Percentiles rank a stretch among this genome's conserved stretches.
Conservation (phyloP, 2,113 vertebrate species). For the Vidua chalybeata region DNA sequence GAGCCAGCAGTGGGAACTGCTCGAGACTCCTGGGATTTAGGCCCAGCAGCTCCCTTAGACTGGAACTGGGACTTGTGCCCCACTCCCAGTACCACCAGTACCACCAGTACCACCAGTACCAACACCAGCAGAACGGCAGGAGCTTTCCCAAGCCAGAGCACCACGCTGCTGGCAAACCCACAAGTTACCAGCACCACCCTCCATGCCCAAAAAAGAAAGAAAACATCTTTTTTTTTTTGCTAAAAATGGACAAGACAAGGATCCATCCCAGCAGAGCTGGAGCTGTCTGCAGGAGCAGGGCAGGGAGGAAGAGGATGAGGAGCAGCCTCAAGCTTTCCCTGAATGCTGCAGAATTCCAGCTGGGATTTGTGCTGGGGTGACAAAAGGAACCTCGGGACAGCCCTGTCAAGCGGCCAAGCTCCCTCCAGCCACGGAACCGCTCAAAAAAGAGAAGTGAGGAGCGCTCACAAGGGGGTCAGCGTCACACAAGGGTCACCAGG, state of each 20-base stretch:
- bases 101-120: background rate
- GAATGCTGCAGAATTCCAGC: too few relatives aligned
- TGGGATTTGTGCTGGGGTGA: too few relatives aligned
- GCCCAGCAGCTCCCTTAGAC: too few relatives aligned
- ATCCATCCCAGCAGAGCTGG: background rate
- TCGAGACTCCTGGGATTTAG: too few relatives aligned
- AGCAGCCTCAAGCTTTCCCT: too few relatives aligned
- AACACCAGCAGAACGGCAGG: background rate
- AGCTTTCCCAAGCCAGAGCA: background rate
- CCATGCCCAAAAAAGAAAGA: fast-evolving
- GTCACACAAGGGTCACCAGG: background rate
- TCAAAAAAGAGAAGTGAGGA: too few relatives aligned
- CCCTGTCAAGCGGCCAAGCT: too few relatives aligned
- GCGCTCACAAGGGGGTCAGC: too few relatives aligned
- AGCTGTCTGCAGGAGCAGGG: fast-evolving
- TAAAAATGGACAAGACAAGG: background rate
- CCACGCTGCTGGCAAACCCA: fast-evolving
- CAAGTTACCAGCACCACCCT: background rate
- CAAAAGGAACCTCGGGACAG: too few relatives aligned
- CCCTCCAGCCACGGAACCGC: too few relatives aligned
- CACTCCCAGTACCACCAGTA: background rate
- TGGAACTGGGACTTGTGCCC: background rate
- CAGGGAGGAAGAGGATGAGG: background rate
- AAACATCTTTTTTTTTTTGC: background rate
- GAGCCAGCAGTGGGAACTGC: background rate